Evolutionary conservation across 2,113 vertebrate species (phyloP).

Genomic region (Abramis brama): DNA sequence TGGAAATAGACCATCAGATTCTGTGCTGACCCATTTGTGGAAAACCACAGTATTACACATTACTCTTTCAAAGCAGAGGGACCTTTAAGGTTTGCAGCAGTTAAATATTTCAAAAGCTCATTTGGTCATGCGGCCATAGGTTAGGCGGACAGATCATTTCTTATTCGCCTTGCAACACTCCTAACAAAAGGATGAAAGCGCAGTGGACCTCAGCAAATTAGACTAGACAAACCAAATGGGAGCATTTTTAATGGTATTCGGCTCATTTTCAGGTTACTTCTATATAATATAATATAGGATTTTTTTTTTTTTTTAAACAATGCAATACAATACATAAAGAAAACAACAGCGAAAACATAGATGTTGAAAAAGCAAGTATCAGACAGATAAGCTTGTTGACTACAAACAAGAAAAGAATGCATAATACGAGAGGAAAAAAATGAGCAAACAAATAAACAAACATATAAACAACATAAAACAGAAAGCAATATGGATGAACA

Average conservation of each 20-base stretch:
- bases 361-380: too few species aligned
- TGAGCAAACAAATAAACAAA: too few species aligned
- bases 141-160: constrained; percentile 52
- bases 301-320: too few species aligned
- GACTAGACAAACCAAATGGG: constrained; percentile 52
- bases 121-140: constrained; percentile 52
- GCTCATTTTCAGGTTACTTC: constrained; percentile 17
- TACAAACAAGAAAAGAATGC: too few species aligned
- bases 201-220: constrained; percentile 35
- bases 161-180: constrained; percentile 56
- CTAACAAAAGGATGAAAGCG: constrained; percentile 56
- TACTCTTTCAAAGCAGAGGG: constrained; percentile 47
- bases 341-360: too few species aligned
- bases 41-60: constrained; percentile 53
- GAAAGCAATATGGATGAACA: too few species aligned
- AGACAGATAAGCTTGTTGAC: too few species aligned
- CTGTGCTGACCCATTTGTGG: constrained; percentile 49
- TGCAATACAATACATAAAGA: too few species aligned
- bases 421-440: too few species aligned
- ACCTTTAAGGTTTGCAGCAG: constrained; percentile 54
- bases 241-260: constrained; percentile 7
- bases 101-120: constrained; percentile 69
- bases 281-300: not conserved
- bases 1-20: constrained; percentile 24
- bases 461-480: too few species aligned